Conservation (phyloP, 2,888 invertebrate genomes). For the Metellina segmentata region DNA sequence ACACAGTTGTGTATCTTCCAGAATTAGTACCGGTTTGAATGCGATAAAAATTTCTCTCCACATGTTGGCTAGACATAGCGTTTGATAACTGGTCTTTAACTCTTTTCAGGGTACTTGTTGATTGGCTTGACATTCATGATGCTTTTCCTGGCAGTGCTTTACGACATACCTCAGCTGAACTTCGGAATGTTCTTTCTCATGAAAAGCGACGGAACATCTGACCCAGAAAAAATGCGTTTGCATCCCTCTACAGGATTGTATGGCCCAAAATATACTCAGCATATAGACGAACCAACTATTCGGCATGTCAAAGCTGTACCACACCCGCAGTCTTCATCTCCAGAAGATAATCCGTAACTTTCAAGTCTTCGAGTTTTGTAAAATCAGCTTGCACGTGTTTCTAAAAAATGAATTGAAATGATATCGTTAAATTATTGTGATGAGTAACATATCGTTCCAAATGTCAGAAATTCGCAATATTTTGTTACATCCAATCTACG, state of each 20-base stretch:
- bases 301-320: conserved; percentile 77
- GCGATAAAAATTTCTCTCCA: background rate
- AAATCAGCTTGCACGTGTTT: background rate
- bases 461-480: conserved; percentile 11
- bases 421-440: conserved; percentile 38
- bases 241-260: conserved; percentile 73
- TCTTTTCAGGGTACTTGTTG: conserved; percentile 87
- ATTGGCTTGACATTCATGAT: conserved; percentile 91
- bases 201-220: conserved; percentile 82
- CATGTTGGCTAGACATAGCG: background rate
- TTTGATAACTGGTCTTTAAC: no score
- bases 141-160: conserved; percentile 91
- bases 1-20: background rate
- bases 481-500: conserved; percentile 7
- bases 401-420: background rate
- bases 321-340: conserved; percentile 76
- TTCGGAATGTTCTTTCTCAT: conserved; percentile 89
- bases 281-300: conserved; percentile 76
- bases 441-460: conserved; percentile 28
- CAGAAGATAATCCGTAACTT: conserved; percentile 76
- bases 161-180: conserved; percentile 94
- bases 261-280: conserved; percentile 76
- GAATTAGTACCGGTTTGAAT: background rate
- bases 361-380: background rate
- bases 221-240: conserved; percentile 77